phyloP scores from a whole-genome alignment of 2,888 invertebrate species.

The Temnothorax unifasciatus region DNA sequence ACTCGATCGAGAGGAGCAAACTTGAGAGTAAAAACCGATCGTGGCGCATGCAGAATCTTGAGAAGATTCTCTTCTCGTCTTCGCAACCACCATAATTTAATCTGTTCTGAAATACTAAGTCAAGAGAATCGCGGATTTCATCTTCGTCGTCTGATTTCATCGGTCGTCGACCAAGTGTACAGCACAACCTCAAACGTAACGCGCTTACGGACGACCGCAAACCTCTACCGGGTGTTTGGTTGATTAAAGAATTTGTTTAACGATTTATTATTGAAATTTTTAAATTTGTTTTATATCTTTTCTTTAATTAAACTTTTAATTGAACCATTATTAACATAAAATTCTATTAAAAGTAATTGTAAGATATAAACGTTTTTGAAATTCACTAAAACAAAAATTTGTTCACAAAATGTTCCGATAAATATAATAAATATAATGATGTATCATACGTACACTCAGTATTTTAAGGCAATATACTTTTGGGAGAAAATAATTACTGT shows the following conservation, averaged over 20 bases:
- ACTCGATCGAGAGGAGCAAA: conserved; percentile 31
- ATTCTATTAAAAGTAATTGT: background rate
- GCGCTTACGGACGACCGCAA: background rate
- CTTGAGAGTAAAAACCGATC: conserved; percentile 56
- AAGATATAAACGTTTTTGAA: background rate
- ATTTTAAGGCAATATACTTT: background rate
- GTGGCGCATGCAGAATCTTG: conserved; percentile 22
- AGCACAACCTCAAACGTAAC: conserved; percentile 1
- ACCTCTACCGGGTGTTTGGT: background rate
- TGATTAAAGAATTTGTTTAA: background rate
- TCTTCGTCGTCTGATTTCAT: no score
- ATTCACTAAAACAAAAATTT: background rate
- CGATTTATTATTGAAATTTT: background rate
- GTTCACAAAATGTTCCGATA: background rate
- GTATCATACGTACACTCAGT: background rate
- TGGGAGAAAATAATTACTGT: background rate
- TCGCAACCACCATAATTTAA: background rate
- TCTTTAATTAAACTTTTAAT: background rate
- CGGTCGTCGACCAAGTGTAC: conserved; percentile 8
- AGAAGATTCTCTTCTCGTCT: conserved; percentile 35
- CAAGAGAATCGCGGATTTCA: conserved; percentile 25
- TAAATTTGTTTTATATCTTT: background rate
- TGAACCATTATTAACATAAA: background rate
- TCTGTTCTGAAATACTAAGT: conserved; percentile 3
- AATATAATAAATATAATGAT: background rate